Conservation (phyloP, 2,888 invertebrate species). For the Arge pagana region DNA sequence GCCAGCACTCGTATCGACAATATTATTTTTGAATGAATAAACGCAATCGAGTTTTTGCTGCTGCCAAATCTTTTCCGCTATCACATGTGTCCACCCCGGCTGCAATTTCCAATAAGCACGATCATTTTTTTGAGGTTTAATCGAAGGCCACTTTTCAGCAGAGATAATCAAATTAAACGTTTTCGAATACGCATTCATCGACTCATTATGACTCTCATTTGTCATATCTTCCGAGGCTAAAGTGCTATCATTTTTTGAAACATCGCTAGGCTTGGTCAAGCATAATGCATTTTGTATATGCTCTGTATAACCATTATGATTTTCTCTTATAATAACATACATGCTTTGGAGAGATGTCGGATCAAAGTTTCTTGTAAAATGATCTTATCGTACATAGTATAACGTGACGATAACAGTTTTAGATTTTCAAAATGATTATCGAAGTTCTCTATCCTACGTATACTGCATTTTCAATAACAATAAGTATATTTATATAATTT, state of each 20-base stretch:
- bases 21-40: constrained; percentile 22
- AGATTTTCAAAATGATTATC: too few relatives aligned
- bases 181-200: neutral
- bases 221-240: neutral
- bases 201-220: neutral
- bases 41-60: constrained; percentile 24
- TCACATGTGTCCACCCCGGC: constrained; percentile 23
- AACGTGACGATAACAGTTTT: too few relatives aligned
- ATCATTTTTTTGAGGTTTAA: constrained; percentile 15
- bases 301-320: constrained; percentile 20
- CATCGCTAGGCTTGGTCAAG: too few relatives aligned
- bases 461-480: too few relatives aligned
- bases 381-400: too few relatives aligned
- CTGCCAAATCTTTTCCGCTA: constrained; percentile 23
- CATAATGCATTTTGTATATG: constrained; percentile 6
- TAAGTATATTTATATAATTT: too few relatives aligned
- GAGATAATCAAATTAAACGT: constrained; percentile 22
- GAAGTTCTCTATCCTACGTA: too few relatives aligned
- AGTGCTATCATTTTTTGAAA: neutral
- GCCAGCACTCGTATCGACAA: too few relatives aligned
- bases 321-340: constrained; percentile 18
- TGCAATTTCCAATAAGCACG: constrained; percentile 22
- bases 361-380: constrained; percentile 4
- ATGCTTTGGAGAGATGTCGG: constrained; percentile 22
- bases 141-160: constrained; percentile 17